A percentile compares a stretch with the other conserved stretches of the same genome.
phyloP scores from a whole-genome alignment of 2,113 vertebrate species.

The Scolopax mira region DNA sequence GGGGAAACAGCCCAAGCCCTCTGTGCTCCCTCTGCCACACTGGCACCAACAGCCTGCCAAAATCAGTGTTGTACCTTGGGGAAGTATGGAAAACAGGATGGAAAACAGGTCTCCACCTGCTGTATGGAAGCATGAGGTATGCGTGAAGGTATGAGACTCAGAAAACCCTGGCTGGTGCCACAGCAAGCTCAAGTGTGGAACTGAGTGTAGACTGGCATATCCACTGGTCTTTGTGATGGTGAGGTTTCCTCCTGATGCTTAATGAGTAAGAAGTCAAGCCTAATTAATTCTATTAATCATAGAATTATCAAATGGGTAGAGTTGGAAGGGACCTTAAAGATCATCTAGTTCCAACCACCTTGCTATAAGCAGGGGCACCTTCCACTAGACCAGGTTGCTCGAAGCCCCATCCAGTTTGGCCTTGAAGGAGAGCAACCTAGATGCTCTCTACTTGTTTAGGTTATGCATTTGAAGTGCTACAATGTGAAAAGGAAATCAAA shows the following conservation, averaged over 20 bases:
- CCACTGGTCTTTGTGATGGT: neutral
- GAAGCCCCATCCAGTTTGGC: neutral
- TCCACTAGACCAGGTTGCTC: neutral
- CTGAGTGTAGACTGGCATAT: neutral
- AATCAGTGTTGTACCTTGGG: neutral
- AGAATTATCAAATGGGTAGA: neutral
- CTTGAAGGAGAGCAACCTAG: neutral
- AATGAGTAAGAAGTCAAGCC: too few species aligned
- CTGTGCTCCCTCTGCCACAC: neutral
- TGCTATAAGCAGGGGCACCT: neutral
- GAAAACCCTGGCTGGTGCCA: neutral
- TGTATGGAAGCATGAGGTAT: neutral
- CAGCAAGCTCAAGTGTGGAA: accelerated
- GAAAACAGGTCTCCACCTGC: neutral
- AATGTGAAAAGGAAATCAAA: constrained; percentile 54
- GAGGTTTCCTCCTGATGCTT: neutral
- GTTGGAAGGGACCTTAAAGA: neutral
- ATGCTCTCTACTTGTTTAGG: constrained; percentile 2
- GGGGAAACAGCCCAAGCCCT: neutral
- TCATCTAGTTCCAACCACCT: neutral
- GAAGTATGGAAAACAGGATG: accelerated
- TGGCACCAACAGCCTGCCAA: neutral
- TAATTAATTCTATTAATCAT: too few species aligned
- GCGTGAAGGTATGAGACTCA: neutral
- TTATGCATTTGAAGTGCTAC: neutral